Conservation (phyloP, 1,140 invertebrate genomes). For the Spodoptera litura region DNA sequence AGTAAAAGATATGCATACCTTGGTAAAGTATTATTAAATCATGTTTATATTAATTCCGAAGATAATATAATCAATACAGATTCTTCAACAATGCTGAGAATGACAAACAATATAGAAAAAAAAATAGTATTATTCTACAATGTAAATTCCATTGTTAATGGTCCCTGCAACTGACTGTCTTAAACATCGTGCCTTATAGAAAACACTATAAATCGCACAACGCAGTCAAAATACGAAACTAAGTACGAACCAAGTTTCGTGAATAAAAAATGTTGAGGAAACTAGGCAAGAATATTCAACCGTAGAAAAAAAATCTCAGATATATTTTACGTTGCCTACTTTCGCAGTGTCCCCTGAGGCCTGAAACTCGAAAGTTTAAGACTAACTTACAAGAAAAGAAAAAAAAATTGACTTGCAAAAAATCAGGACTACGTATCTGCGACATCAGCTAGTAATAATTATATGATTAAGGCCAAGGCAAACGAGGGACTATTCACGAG, state of each 20-base stretch:
- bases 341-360: neutral
- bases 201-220: neutral
- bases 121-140: too few relatives aligned
- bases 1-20: too few relatives aligned
- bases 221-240: slow-evolving; percentile 10
- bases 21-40: too few relatives aligned
- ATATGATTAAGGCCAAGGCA: too few relatives aligned
- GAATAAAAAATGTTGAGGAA: neutral
- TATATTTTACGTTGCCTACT: slow-evolving; percentile 10
- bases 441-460: slow-evolving; percentile 4
- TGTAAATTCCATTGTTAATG: too few relatives aligned
- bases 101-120: too few relatives aligned
- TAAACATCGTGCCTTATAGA: too few relatives aligned
- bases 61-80: too few relatives aligned
- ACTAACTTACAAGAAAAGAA: neutral
- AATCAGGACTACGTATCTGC: neutral
- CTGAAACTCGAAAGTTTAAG: slow-evolving; percentile 8
- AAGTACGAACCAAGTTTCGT: neutral
- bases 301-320: neutral
- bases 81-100: too few relatives aligned
- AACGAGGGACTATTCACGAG: too few relatives aligned
- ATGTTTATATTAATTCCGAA: too few relatives aligned
- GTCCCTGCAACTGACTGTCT: too few relatives aligned
- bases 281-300: neutral
- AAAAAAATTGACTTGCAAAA: neutral